Percentiles rank a stretch among this genome's conserved stretches.
Evolutionary conservation across 2,888 invertebrate genomes (phyloP).

Genomic region (Drepanosiphum platanoidis): DNA sequence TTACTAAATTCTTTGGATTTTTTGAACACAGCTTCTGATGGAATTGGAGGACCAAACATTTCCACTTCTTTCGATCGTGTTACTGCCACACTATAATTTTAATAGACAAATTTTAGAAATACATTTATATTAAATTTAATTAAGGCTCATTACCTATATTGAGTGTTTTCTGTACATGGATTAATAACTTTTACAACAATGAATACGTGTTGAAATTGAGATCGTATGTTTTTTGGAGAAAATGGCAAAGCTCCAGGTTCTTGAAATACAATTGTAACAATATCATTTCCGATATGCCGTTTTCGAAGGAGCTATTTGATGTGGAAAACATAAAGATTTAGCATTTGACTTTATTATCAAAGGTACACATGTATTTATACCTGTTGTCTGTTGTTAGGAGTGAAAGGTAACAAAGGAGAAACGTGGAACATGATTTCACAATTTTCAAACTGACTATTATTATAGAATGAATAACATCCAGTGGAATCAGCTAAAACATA

Average conservation of each 20-base stretch:
- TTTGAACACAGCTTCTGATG: conserved; percentile 84
- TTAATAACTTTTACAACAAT: conserved; percentile 89
- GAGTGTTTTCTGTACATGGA: conserved; percentile 90
- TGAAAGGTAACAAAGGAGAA: conserved; percentile 94
- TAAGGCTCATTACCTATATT: conserved; percentile 75
- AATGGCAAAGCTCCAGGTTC: conserved; percentile 93
- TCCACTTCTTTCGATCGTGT: conserved; percentile 92
- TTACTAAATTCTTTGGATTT: conserved; percentile 95
- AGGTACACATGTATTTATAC: conserved; percentile 66
- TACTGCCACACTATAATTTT: conserved; percentile 69
- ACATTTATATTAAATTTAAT: not conserved
- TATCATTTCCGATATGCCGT: conserved; percentile 97
- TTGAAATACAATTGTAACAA: conserved; percentile 95
- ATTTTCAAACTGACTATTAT: conserved; percentile 87
- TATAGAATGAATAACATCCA: conserved; percentile 91
- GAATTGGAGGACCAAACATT: conserved; percentile 94
- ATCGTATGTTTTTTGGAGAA: conserved; percentile 91
- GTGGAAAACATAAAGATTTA: not conserved
- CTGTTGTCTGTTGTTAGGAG: conserved; percentile 94
- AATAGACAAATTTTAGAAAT: conserved; percentile 17
- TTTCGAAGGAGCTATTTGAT: conserved; percentile 80
- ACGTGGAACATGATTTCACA: conserved; percentile 98
- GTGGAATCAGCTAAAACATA: conserved; percentile 83
- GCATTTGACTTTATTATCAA: conserved; percentile 11
- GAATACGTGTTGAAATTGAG: conserved; percentile 98